A percentile compares a stretch with the other conserved stretches of the same genome.
Evolutionary conservation across 2,888 invertebrate species (phyloP).

Genomic region (Ptilodon capucinus): DNA sequence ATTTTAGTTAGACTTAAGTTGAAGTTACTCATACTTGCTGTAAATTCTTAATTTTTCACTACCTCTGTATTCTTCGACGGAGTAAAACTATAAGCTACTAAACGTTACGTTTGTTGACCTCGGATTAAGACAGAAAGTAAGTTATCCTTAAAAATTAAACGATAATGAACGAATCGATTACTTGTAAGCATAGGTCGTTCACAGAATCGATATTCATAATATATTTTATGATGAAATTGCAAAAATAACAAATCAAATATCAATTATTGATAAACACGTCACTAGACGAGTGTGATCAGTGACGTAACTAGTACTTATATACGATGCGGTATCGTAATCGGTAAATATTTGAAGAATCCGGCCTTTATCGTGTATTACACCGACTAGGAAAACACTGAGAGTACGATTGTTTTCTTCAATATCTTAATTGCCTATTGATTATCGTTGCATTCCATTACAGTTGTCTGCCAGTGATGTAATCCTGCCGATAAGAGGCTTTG

Average conservation of each 20-base stretch:
- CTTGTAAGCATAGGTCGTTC: too few relatives aligned
- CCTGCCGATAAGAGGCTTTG: conserved; percentile 18
- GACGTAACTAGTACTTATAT: conserved; percentile 33
- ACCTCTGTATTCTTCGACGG: too few relatives aligned
- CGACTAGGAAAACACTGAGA: conserved; percentile 38
- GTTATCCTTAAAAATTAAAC: too few relatives aligned
- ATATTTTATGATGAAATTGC: conserved; percentile 16
- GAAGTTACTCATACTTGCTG: neutral
- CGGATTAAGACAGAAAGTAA: too few relatives aligned
- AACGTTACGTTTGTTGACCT: too few relatives aligned
- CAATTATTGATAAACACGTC: conserved; percentile 17
- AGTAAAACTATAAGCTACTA: too few relatives aligned
- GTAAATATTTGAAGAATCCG: conserved; percentile 63
- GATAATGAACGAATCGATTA: too few relatives aligned
- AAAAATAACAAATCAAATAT: conserved; percentile 12
- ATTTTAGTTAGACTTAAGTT: neutral
- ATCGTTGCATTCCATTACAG: conserved; percentile 49
- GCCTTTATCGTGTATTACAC: conserved; percentile 51
- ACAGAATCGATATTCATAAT: neutral
- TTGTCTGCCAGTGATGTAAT: conserved; percentile 36
- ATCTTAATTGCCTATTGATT: conserved; percentile 57
- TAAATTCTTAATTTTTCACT: too few relatives aligned
- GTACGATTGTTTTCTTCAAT: conserved; percentile 48
- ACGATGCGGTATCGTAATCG: conserved; percentile 33
- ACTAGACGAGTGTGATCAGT: conserved; percentile 17